Evolutionary conservation across 2,113 vertebrate species (phyloP).

Genomic region (Lycaon pictus): DNA sequence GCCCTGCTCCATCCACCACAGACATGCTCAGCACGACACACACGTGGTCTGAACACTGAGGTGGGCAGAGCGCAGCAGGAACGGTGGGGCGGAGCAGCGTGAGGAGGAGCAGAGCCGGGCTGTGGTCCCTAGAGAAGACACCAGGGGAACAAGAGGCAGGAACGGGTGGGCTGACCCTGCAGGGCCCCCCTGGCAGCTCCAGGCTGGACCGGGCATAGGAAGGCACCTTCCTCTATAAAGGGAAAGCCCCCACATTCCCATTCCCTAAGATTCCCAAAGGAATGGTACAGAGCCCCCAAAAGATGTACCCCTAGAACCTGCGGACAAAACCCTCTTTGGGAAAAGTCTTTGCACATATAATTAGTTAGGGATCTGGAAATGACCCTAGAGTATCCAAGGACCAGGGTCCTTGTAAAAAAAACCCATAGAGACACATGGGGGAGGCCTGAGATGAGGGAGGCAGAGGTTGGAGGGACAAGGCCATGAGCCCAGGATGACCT

Average conservation of each 20-base stretch:
- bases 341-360: background rate
- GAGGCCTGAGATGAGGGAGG: background rate
- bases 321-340: no score
- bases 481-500: accelerated
- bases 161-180: background rate
- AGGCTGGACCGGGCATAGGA: background rate
- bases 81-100: background rate
- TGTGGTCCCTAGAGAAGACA: background rate
- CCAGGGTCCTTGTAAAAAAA: background rate
- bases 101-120: background rate
- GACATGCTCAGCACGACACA: background rate
- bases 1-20: background rate
- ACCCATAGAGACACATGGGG: background rate
- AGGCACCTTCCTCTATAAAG: background rate
- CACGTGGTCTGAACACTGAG: background rate
- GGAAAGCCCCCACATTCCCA: no score
- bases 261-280: background rate
- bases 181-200: background rate
- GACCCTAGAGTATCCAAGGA: background rate
- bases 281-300: background rate
- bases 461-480: no score
- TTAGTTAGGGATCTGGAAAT: background rate
- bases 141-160: background rate
- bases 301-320: background rate
- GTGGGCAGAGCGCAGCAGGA: background rate